Conservation (phyloP, 2,797 vertebrate species). For the Myripristis murdjan region DNA sequence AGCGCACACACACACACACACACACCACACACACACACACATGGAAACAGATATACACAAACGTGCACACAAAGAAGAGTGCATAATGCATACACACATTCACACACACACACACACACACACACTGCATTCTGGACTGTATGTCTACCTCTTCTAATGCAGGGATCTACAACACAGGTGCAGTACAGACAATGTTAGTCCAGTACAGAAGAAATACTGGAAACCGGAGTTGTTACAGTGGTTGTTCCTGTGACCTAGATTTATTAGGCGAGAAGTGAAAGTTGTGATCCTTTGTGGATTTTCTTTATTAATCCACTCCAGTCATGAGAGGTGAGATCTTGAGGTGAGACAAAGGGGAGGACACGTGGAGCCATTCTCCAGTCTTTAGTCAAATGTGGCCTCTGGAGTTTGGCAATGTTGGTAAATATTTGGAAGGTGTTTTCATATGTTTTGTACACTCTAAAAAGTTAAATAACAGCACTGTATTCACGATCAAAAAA, state of each 20-base stretch:
- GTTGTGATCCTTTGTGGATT: not conserved
- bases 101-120: conserved; percentile 2
- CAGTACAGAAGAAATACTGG: not conserved
- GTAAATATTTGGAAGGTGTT: not conserved
- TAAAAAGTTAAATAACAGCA: not conserved
- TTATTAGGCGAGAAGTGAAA: not conserved
- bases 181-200: conserved; percentile 7
- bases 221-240: conserved; percentile 5
- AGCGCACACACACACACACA: not conserved
- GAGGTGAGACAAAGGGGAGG: not conserved
- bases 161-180: conserved; percentile 2
- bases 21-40: not conserved
- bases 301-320: not conserved
- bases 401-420: not conserved
- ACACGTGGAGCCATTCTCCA: not conserved
- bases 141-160: not conserved
- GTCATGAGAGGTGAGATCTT: not conserved
- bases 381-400: not conserved
- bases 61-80: not conserved
- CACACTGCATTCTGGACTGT: not conserved
- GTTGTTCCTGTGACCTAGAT: not conserved
- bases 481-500: not conserved
- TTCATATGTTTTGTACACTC: not conserved
- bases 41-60: not conserved
- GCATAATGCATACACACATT: not conserved